phyloP scores from a whole-genome alignment of 1,140 invertebrate species.

The Tetramorium alpestre region DNA sequence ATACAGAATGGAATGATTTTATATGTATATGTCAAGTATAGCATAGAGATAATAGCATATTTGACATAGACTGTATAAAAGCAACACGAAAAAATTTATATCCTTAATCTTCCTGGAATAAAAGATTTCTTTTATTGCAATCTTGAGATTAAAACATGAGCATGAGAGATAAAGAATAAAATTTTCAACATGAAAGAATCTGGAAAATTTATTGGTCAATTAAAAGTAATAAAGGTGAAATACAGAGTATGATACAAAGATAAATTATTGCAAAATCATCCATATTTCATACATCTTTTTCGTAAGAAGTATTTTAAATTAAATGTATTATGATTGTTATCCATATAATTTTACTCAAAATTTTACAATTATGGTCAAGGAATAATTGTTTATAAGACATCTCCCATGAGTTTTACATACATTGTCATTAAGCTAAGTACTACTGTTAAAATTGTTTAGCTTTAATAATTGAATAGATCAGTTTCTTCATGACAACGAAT shows the following conservation, averaged over 20 bases:
- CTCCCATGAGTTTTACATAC: too few species aligned
- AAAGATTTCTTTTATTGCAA: not conserved
- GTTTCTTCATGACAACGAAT: too few species aligned
- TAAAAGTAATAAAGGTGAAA: not conserved
- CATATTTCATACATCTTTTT: not conserved
- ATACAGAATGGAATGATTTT: not conserved
- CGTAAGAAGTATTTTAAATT: not conserved
- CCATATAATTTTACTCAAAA: not conserved
- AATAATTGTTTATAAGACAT: not conserved
- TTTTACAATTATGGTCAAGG: not conserved
- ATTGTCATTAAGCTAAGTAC: not conserved
- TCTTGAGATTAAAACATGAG: not conserved
- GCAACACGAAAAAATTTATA: not conserved
- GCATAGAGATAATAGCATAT: not conserved
- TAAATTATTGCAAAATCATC: not conserved
- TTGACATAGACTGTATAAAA: not conserved
- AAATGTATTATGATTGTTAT: not conserved
- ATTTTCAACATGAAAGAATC: not conserved
- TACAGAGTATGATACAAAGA: not conserved
- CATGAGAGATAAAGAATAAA: not conserved
- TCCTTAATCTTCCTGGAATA: not conserved
- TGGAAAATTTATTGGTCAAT: not conserved
- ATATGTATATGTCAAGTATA: not conserved
- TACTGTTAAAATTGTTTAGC: too few species aligned
- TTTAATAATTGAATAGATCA: too few species aligned